Evolutionary conservation across 2,113 vertebrate species (phyloP), one percentile per base, ranked within the genome.

Genomic region (Muntiacus muntjak): DNA sequence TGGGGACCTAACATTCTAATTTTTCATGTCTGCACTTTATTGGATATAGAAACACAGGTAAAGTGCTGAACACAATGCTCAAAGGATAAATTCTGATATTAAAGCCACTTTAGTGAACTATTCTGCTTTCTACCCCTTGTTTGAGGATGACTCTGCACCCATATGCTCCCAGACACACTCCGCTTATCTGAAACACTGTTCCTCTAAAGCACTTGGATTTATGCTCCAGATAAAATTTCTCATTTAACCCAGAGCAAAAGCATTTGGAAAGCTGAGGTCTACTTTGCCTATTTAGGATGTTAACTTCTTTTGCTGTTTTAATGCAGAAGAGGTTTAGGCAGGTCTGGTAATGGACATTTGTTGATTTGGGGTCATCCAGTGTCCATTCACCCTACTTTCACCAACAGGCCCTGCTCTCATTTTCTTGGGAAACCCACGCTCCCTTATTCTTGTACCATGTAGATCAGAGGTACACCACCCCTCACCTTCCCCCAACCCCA

Each of bases 401-500:
- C 5, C 33, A 76, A 30, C 30, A 95, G 33, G 9, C 16, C 55
- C 33, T 58, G 13, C 21, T 87, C 30, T 89, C 64, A 33, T 25
- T 91, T 92, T n/a, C 82, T 36, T 81, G 23, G 23, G 71, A 40
- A 81, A 95, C 36, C 36, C 45, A 33, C 2, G 5, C 16, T 62
- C 47, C 25, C 14, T 16, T 25, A 0, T 83, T 58, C 84, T 67
- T 71, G 45, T 0, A 21, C 11, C 11, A 12, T 13, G 7, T n/a
- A 16, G 19, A 26, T 67, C 47, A 40, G 55, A 28, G 6, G 7
- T 28, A 62, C 12, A 47, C 5, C 2, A 17, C 14, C 7, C 7
- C 13, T 57, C 12, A 6, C 3, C 1, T 12, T 17, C 13, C 7
- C 40, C 3, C 74, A 4, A 14, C 33, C 30, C 40, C 16, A 1